Conservation (phyloP, 2,113 vertebrate species). For the Ibidorhyncha struthersii region DNA sequence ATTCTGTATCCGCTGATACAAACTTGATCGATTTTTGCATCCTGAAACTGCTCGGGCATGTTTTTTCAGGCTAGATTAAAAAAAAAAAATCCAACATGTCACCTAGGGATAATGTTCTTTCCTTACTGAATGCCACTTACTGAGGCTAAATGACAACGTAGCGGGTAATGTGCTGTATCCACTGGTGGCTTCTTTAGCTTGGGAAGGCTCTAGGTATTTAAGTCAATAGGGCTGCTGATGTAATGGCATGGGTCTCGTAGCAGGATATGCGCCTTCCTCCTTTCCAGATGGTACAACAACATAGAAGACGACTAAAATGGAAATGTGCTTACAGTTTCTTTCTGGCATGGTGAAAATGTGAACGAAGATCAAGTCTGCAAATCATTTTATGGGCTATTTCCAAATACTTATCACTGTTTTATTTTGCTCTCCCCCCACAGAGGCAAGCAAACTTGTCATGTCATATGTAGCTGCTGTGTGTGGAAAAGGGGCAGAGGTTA, state of each 20-base stretch:
- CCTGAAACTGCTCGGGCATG: neutral
- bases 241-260: neutral
- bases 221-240: neutral
- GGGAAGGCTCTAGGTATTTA: neutral
- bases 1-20: neutral
- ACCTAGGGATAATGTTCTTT: neutral
- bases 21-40: neutral
- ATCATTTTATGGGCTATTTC: neutral
- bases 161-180: neutral
- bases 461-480: conserved; percentile 98
- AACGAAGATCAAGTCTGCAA: neutral
- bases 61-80: neutral
- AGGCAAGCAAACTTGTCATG: conserved; percentile 99
- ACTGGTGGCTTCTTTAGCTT: neutral
- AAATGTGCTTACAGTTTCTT: neutral
- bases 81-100: neutral
- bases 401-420: neutral
- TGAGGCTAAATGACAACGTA: neutral
- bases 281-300: neutral
- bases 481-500: conserved; percentile 97
- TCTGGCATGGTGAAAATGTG: neutral
- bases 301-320: neutral
- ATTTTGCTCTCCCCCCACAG: conserved; percentile 72
- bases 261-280: neutral
- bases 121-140: neutral